phyloP scores from a whole-genome alignment of 2,888 invertebrate species.

The Merodon equestris region DNA sequence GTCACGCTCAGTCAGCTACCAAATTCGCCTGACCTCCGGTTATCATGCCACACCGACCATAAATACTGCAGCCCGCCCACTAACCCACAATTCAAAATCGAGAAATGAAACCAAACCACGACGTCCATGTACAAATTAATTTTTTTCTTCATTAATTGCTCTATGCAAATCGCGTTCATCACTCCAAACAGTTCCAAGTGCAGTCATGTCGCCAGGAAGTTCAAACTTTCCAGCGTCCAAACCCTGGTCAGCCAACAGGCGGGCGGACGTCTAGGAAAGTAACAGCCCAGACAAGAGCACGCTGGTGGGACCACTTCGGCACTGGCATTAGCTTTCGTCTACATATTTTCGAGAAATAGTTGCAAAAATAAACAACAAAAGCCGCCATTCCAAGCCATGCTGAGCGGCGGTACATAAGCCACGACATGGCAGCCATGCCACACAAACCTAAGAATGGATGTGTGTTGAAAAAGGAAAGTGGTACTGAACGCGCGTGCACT shows the following conservation, averaged over 20 bases:
- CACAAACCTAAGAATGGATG: constrained; percentile 38
- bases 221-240: constrained; percentile 20
- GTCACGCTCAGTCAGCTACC: constrained; percentile 13
- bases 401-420: too few species aligned
- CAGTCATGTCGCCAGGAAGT: constrained; percentile 10
- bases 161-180: not conserved
- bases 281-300: constrained; percentile 7
- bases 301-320: constrained; percentile 5
- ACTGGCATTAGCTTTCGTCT: not conserved
- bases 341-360: constrained; percentile 28
- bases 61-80: constrained; percentile 38
- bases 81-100: constrained; percentile 24
- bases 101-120: constrained; percentile 5
- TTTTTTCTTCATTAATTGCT: constrained; percentile 12
- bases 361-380: not conserved
- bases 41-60: constrained; percentile 1
- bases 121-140: not conserved
- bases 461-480: constrained; percentile 62
- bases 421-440: not conserved
- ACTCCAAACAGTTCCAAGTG: too few species aligned
- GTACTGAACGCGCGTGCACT: constrained; percentile 48
- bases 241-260: too few species aligned
- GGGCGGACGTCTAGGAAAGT: constrained; percentile 11
- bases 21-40: constrained; percentile 21
- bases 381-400: constrained; percentile 20